Conservation (phyloP, 2,888 invertebrate genomes). For the Acleris laterana region DNA sequence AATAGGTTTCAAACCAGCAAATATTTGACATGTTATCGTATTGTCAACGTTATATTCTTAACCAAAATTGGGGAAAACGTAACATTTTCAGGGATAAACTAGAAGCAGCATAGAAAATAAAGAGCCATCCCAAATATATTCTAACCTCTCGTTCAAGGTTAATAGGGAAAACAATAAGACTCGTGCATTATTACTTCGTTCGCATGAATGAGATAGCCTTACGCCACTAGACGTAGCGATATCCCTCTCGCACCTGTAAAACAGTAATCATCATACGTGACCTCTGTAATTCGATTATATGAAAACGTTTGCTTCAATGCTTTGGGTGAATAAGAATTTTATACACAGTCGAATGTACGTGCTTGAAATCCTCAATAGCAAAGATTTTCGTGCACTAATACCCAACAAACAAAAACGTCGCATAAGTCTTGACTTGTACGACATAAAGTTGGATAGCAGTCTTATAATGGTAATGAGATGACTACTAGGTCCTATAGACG, state of each 20-base stretch:
- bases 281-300: constrained; percentile 22
- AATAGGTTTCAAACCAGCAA: too few species aligned
- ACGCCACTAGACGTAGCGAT: not conserved
- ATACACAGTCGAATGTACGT: not conserved
- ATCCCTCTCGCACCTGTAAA: not conserved
- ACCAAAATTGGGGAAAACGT: too few species aligned
- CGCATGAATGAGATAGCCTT: constrained; percentile 4
- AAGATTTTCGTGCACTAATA: too few species aligned
- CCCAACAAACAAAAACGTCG: too few species aligned
- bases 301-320: constrained; percentile 13
- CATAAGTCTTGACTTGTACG: too few species aligned
- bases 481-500: too few species aligned
- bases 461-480: too few species aligned
- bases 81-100: too few species aligned
- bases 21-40: too few species aligned
- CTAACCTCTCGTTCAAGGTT: constrained; percentile 5
- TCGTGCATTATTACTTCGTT: constrained; percentile 10
- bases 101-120: not conserved
- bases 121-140: not conserved
- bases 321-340: constrained; percentile 9
- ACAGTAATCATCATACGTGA: constrained; percentile 7
- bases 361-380: not conserved
- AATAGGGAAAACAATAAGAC: not conserved
- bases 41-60: too few species aligned
- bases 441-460: too few species aligned